Evolutionary conservation across 2,113 vertebrate species (phyloP).

Genomic region (Lycaon pictus): DNA sequence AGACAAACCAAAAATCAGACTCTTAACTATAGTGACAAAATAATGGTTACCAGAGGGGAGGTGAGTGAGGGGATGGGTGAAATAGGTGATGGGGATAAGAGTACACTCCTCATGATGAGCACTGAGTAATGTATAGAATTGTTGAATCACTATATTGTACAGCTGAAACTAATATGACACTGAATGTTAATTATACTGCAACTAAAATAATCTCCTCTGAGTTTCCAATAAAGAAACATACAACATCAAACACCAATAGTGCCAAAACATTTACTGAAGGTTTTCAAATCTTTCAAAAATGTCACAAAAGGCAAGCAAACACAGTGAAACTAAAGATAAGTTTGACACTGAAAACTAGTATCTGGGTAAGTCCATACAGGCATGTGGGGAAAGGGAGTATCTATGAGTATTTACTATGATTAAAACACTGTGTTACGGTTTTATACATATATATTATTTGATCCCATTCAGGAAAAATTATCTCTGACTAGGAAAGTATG

Average conservation of each 20-base stretch:
- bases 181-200: not conserved
- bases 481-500: not conserved
- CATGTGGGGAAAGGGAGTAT: not conserved
- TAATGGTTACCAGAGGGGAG: not conserved
- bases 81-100: not conserved
- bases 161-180: not conserved
- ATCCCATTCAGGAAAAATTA: constrained; percentile 27
- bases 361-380: not conserved
- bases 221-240: constrained; percentile 57
- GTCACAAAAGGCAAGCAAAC: constrained; percentile 60
- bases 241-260: constrained; percentile 1
- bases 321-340: constrained; percentile 24
- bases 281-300: constrained; percentile 62
- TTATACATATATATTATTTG: not conserved
- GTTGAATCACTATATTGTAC: not conserved
- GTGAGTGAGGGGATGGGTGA: not conserved
- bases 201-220: not conserved
- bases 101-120: not conserved
- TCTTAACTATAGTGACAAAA: not conserved
- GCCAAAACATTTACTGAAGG: constrained; percentile 71
- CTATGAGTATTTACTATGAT: not conserved
- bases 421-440: not conserved
- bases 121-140: not conserved
- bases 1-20: not conserved
- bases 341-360: constrained; percentile 12